phyloP scores from a whole-genome alignment of 2,888 invertebrate species.

The Spisula subtruncata region DNA sequence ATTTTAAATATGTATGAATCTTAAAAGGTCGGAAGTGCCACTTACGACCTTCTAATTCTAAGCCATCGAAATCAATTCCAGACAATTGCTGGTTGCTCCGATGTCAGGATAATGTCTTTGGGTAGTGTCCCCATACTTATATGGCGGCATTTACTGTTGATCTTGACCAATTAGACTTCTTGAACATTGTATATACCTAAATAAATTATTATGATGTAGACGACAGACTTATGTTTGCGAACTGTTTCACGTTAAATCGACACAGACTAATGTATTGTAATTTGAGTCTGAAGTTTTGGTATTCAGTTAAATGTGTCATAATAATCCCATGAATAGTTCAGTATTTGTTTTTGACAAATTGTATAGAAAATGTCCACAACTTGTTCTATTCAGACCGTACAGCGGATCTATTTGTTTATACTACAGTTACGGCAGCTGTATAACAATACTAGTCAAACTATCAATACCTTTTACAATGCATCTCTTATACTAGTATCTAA shows the following conservation, averaged over 20 bases:
- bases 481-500: conserved; percentile 56
- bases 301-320: conserved; percentile 56
- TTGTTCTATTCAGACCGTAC: not conserved
- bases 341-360: conserved; percentile 53
- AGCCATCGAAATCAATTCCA: too few species aligned
- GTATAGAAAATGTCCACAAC: conserved; percentile 33
- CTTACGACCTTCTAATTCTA: too few species aligned
- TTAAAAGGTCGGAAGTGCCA: too few species aligned
- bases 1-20: too few species aligned
- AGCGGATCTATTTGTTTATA: conserved; percentile 53
- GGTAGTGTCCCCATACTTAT: too few species aligned
- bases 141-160: too few species aligned
- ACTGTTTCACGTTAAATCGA: not conserved
- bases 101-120: too few species aligned
- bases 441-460: conserved; percentile 42
- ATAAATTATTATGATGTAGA: too few species aligned
- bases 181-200: too few species aligned
- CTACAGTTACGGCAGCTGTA: conserved; percentile 54
- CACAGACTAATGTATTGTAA: not conserved
- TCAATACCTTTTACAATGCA: conserved; percentile 53
- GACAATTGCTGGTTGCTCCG: too few species aligned
- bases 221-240: too few species aligned
- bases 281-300: not conserved
- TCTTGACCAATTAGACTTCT: too few species aligned
- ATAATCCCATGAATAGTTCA: conserved; percentile 35